phyloP scores from a whole-genome alignment of 1,140 invertebrate genomes.

The Gryon sp. region DNA sequence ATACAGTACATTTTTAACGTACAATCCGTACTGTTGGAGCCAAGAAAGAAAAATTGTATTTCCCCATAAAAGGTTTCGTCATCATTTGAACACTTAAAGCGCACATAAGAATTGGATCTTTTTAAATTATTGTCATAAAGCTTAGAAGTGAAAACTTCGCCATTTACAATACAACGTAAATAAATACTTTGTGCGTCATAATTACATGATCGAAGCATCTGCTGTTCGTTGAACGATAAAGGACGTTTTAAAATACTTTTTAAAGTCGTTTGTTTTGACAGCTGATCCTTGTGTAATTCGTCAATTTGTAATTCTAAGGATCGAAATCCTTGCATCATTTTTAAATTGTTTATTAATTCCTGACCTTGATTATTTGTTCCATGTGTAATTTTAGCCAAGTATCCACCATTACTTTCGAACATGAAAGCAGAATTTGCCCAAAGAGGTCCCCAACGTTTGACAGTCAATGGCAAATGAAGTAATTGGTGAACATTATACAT shows the following conservation, averaged over 20 bases:
- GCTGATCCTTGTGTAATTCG: neutral
- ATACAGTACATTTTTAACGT: neutral
- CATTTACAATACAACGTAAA: neutral
- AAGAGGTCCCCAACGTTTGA: constrained; percentile 19
- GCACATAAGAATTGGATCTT: constrained; percentile 6
- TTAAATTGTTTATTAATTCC: constrained; percentile 23
- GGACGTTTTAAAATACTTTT: too few species aligned
- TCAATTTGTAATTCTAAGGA: constrained; percentile 3
- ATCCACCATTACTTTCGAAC: constrained; percentile 20
- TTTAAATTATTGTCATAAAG: constrained; percentile 1
- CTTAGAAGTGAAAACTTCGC: neutral
- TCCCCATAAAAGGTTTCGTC: neutral
- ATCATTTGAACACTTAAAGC: neutral
- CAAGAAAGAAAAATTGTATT: constrained; percentile 16
- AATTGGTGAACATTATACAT: constrained; percentile 25
- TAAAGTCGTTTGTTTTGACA: neutral
- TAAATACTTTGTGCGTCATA: too few species aligned
- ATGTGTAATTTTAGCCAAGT: constrained; percentile 11
- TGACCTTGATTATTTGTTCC: constrained; percentile 7
- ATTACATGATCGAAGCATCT: too few species aligned
- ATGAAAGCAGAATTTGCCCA: constrained; percentile 30
- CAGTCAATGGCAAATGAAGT: constrained; percentile 14
- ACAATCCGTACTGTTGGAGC: neutral
- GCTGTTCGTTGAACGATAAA: neutral
- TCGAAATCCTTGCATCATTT: constrained; percentile 9